These are phyloP conservation scores for Ceratitis capitata DNA, from an alignment of 1,140 invertebrate species.

Conservation along the genomic window DNA sequence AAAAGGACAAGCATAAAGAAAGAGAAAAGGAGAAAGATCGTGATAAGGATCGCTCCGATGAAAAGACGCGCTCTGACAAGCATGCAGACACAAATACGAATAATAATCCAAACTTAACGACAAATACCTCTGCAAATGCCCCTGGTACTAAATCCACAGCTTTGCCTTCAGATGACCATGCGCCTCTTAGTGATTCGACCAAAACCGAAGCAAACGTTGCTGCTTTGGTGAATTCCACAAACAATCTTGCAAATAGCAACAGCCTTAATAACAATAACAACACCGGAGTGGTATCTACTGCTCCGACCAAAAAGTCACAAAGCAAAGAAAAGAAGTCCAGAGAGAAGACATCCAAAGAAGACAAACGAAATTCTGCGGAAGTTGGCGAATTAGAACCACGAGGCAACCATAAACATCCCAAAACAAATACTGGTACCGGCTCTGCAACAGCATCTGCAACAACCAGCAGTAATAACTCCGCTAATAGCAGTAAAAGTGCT, in stretches of 20 bases:
- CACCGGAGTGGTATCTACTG: not conserved
- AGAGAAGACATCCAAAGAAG: conserved; percentile 54
- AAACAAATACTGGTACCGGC: conserved; percentile 47
- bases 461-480: not conserved
- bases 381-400: conserved; percentile 46
- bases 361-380: conserved; percentile 22
- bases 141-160: not conserved
- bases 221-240: not conserved
- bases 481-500: not conserved
- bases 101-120: not conserved
- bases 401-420: conserved; percentile 1
- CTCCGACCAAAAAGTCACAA: conserved; percentile 37
- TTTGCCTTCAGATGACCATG: not conserved
- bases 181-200: not conserved
- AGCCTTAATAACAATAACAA: not conserved
- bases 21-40: conserved; percentile 58
- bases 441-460: not conserved
- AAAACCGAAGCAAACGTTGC: not conserved
- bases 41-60: conserved; percentile 42
- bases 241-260: not conserved
- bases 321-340: conserved; percentile 44
- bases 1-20: conserved; percentile 60
- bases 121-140: not conserved
- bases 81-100: not conserved
- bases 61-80: conserved; percentile 49